These are phyloP conservation scores for Dreissena rostriformis DNA, from an alignment of 1,140 invertebrate genomes.

Conservation along the genomic window DNA sequence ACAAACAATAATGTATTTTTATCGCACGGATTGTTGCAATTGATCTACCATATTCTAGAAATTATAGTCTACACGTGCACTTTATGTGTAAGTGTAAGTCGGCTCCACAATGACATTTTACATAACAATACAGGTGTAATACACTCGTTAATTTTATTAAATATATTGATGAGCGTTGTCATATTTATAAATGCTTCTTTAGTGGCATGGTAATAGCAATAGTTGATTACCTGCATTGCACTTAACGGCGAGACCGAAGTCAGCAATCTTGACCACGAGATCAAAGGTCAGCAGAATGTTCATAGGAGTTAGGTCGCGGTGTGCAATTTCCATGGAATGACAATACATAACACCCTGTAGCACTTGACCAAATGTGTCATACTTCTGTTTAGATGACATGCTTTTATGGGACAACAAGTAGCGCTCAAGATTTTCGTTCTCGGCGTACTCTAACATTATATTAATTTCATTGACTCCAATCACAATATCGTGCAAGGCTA, in stretches of 20 bases:
- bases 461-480: constrained; percentile 39
- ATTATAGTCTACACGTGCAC: too few species aligned
- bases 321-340: constrained; percentile 62
- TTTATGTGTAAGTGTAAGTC: too few species aligned
- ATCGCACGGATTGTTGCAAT: too few species aligned
- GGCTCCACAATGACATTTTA: too few species aligned
- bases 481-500: constrained; percentile 59
- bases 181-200: too few species aligned
- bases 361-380: constrained; percentile 52
- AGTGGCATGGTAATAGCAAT: too few species aligned
- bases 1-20: too few species aligned
- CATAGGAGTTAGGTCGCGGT: constrained; percentile 67
- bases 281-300: constrained; percentile 63
- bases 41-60: too few species aligned
- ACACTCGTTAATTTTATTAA: too few species aligned
- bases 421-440: constrained; percentile 62
- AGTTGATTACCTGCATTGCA: constrained; percentile 47
- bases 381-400: constrained; percentile 34
- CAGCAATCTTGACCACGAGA: constrained; percentile 61
- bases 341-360: constrained; percentile 61
- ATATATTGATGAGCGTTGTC: too few species aligned
- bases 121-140: too few species aligned
- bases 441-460: constrained; percentile 69
- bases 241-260: constrained; percentile 64
- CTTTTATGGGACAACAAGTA: constrained; percentile 23